These are phyloP conservation scores for Heliothis peltigera DNA, from an alignment of 2,888 invertebrate species.

Conservation along the genomic window DNA sequence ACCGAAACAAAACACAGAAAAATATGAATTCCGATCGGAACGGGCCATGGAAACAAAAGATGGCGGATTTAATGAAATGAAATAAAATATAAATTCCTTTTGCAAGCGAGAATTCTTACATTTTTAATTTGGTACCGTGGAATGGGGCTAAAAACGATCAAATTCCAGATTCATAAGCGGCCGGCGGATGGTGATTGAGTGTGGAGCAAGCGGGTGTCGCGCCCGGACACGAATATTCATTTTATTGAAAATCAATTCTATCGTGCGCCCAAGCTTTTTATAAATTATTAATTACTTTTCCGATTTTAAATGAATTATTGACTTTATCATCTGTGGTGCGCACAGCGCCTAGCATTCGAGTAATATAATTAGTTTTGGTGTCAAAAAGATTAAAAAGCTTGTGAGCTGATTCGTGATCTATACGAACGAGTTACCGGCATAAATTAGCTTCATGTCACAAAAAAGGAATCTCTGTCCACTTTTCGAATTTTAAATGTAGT, in stretches of 20 bases:
- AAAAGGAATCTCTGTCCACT: slow-evolving; percentile 45
- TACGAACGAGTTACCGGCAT: slow-evolving; percentile 54
- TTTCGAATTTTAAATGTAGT: slow-evolving; percentile 52
- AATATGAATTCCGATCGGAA: slow-evolving; percentile 89
- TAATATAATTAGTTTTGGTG: slow-evolving; percentile 63
- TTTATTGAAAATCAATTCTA: slow-evolving; percentile 72
- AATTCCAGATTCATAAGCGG: slow-evolving; percentile 85
- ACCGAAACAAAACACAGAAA: slow-evolving; percentile 89
- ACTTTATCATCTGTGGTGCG: slow-evolving; percentile 55
- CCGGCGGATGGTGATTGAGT: slow-evolving; percentile 65
- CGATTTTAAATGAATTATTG: slow-evolving; percentile 65
- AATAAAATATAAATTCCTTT: slow-evolving; percentile 90
- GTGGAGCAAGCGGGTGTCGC: slow-evolving; percentile 61
- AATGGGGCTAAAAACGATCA: slow-evolving; percentile 86
- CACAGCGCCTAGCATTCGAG: slow-evolving; percentile 48
- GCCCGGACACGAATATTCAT: slow-evolving; percentile 71
- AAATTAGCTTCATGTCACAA: slow-evolving; percentile 57
- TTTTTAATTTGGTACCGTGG: slow-evolving; percentile 88
- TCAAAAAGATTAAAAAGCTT: slow-evolving; percentile 62
- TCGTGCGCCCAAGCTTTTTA: slow-evolving; percentile 51
- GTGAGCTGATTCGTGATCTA: slow-evolving; percentile 57
- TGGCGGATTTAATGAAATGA: slow-evolving; percentile 90
- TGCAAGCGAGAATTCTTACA: slow-evolving; percentile 89
- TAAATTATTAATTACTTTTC: slow-evolving; percentile 63
- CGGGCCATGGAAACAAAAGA: slow-evolving; percentile 88